phyloP scores from a whole-genome alignment of 2,888 invertebrate genomes.

The Trisateles emortualis region DNA sequence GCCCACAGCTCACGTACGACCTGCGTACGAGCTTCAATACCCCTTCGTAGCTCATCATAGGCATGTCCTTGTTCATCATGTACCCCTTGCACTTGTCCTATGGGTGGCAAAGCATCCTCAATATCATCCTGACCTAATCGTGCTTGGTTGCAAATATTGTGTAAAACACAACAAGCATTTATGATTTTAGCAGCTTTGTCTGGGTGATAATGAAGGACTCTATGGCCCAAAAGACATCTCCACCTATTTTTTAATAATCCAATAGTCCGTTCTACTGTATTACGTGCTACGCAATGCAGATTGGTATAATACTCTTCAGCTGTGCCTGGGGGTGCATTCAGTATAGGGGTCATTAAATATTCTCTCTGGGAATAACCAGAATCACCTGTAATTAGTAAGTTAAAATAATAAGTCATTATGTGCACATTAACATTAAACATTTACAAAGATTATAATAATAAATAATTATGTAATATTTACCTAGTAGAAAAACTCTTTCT shows the following conservation, averaged over 20 bases:
- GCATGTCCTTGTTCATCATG: neutral
- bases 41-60: neutral
- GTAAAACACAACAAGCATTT: slow-evolving; percentile 4
- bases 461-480: neutral
- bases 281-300: neutral
- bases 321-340: neutral
- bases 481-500: neutral
- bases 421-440: no score
- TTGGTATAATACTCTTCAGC: neutral
- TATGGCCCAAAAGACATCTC: neutral
- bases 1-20: no score
- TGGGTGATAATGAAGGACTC: neutral
- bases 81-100: neutral
- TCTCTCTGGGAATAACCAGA: neutral
- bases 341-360: neutral
- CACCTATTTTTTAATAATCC: neutral
- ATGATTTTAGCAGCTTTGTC: slow-evolving; percentile 1
- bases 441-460: neutral
- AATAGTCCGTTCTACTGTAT: neutral
- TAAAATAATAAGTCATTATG: neutral
- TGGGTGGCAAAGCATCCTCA: neutral
- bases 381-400: neutral
- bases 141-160: neutral
- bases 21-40: neutral
- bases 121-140: neutral